Conservation (phyloP, 2,113 vertebrate genomes). For the Perognathus longimembris region DNA sequence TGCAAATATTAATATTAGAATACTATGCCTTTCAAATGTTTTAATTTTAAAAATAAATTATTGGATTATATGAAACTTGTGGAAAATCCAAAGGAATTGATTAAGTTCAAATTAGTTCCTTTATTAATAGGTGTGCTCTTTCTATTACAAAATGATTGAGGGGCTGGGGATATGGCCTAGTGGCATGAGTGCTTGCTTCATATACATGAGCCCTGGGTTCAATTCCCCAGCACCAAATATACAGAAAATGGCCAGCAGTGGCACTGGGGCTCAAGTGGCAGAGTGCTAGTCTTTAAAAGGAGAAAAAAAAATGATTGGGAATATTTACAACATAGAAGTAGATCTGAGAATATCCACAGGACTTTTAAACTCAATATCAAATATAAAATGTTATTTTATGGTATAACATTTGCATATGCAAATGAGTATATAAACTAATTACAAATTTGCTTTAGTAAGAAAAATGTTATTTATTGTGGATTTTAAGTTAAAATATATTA, state of each 20-base stretch:
- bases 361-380: background rate
- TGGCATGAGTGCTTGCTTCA: too few relatives aligned
- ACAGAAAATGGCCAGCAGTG: too few relatives aligned
- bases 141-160: background rate
- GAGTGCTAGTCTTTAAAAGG: too few relatives aligned
- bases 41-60: background rate
- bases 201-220: too few relatives aligned
- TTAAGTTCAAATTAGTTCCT: background rate
- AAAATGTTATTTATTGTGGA: background rate
- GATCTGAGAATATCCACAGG: background rate
- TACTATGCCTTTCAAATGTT: background rate
- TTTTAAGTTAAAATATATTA: background rate
- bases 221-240: too few relatives aligned
- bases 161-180: too few relatives aligned
- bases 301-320: background rate
- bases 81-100: background rate
- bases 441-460: background rate
- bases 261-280: too few relatives aligned
- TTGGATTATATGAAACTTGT: background rate
- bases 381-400: background rate
- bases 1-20: background rate
- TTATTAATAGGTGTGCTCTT: background rate
- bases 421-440: constrained; percentile 13
- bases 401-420: background rate
- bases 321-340: background rate